These are phyloP conservation scores for Thryonomys swinderianus DNA, from an alignment of 2,113 vertebrate species.

Conservation along the genomic window DNA sequence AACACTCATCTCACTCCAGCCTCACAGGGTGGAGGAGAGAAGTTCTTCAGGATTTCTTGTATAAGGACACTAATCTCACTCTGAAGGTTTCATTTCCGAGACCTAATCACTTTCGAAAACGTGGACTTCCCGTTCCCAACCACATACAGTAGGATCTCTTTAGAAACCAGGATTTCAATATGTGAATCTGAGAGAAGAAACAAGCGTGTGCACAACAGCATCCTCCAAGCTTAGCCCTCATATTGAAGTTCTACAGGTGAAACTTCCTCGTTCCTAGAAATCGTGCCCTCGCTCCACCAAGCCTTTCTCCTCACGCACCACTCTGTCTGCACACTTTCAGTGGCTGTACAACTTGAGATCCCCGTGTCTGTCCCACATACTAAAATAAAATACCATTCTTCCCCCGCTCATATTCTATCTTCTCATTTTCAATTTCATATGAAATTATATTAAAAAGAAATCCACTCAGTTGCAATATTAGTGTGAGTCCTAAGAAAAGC, in stretches of 20 bases:
- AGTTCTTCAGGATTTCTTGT: not conserved
- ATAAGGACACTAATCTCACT: not conserved
- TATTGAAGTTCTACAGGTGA: not conserved
- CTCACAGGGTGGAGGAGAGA: fast-evolving
- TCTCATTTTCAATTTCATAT: slow-evolving; percentile 14
- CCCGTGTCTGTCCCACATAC: not conserved
- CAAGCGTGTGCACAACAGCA: not conserved
- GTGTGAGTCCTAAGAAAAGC: not conserved
- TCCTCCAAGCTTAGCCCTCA: not conserved
- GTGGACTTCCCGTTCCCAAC: not conserved
- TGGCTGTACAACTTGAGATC: not conserved
- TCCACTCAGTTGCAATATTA: not conserved
- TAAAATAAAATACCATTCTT: slow-evolving; percentile 2
- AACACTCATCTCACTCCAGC: not conserved
- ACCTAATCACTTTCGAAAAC: not conserved
- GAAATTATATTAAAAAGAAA: not conserved
- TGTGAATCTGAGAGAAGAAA: not conserved
- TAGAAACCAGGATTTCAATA: not conserved
- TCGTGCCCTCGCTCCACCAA: not conserved
- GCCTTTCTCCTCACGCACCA: not conserved
- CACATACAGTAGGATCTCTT: not conserved
- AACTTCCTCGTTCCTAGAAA: not conserved
- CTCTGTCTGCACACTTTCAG: not conserved
- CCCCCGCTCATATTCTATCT: slow-evolving; percentile 5
- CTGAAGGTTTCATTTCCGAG: fast-evolving